Conservation (phyloP, 2,888 invertebrate genomes). For the Melolontha melolontha region DNA sequence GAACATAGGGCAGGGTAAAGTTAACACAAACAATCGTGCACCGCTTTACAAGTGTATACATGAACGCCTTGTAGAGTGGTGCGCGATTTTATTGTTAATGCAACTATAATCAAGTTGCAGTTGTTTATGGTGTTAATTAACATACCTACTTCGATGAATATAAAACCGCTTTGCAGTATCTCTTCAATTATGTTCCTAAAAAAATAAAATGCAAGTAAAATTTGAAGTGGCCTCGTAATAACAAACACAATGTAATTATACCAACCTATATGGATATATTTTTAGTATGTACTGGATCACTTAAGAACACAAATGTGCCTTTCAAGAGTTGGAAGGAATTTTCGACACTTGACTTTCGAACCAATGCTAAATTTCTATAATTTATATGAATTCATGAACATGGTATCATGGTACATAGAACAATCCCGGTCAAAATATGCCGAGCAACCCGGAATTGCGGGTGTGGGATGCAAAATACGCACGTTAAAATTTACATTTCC, state of each 20-base stretch:
- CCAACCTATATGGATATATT: constrained; percentile 45
- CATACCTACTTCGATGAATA: too few species aligned
- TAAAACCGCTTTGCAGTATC: too few species aligned
- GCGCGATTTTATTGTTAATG: too few species aligned
- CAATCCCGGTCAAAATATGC: constrained; percentile 61
- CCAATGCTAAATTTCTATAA: constrained; percentile 85
- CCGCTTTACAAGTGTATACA: too few species aligned
- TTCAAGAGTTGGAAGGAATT: constrained; percentile 74
- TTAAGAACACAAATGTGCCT: constrained; percentile 79
- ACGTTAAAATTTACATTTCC: constrained; percentile 79
- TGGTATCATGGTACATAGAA: constrained; percentile 81
- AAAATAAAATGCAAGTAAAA: too few species aligned
- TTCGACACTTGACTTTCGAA: constrained; percentile 76
- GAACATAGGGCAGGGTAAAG: too few species aligned
- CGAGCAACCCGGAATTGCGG: constrained; percentile 58
- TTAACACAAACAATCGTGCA: too few species aligned
- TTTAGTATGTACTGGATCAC: constrained; percentile 79
- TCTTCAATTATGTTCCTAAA: too few species aligned
- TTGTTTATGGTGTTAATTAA: too few species aligned
- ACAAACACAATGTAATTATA: not conserved
- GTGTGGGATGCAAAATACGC: constrained; percentile 71
- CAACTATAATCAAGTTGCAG: too few species aligned
- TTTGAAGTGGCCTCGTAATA: too few species aligned
- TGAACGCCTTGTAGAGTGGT: too few species aligned
- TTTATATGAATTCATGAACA: constrained; percentile 85